These are phyloP conservation scores for Discoglossus pictus DNA, from an alignment of 2,797 vertebrate species.

Conservation along the genomic window DNA sequence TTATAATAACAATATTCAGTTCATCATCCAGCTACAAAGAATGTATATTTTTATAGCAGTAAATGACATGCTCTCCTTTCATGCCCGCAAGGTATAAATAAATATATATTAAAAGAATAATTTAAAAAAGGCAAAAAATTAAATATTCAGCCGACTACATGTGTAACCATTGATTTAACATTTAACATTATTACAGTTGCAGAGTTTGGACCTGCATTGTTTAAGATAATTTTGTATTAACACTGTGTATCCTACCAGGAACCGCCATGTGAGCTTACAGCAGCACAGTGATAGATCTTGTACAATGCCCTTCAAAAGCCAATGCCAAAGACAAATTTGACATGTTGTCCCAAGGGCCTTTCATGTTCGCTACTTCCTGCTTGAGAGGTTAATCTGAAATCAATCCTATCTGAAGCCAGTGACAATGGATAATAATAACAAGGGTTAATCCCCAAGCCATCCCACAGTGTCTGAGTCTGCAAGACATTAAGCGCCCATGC, in stretches of 20 bases:
- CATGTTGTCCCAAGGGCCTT: constrained; percentile 27
- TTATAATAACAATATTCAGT: too few species aligned
- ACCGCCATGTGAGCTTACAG: neutral
- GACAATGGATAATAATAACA: constrained; percentile 37
- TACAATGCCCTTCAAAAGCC: constrained; percentile 19
- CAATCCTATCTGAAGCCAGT: constrained; percentile 18
- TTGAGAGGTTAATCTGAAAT: constrained; percentile 33
- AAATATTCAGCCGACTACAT: too few species aligned
- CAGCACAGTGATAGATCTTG: neutral
- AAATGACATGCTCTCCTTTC: too few species aligned
- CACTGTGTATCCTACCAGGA: constrained; percentile 2
- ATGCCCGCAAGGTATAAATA: too few species aligned
- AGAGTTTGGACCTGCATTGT: neutral
- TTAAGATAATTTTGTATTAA: neutral
- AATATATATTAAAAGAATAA: too few species aligned
- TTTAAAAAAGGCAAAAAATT: too few species aligned
- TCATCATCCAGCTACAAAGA: too few species aligned
- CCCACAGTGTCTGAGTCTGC: constrained; percentile 14
- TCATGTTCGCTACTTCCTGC: constrained; percentile 24
- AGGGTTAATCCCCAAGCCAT: constrained; percentile 41
- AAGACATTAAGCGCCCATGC: constrained; percentile 33
- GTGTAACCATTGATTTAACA: too few species aligned
- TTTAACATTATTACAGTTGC: constrained; percentile 12
- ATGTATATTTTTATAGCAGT: too few species aligned
- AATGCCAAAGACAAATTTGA: constrained; percentile 39